These are phyloP conservation scores for Panagrolaimus sp. DNA, from an alignment of 1,140 invertebrate genomes.

Conservation along the genomic window DNA sequence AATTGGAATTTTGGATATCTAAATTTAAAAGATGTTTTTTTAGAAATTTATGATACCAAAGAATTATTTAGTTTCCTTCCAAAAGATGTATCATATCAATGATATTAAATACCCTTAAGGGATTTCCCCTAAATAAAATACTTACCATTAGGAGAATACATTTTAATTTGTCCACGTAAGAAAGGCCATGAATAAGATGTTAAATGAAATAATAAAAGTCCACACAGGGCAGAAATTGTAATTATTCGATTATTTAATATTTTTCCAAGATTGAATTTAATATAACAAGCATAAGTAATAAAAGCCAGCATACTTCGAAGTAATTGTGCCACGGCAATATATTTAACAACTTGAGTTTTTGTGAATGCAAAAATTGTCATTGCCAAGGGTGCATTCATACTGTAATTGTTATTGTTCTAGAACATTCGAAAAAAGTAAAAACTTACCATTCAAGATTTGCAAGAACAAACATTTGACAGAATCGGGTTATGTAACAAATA, in stretches of 20 bases:
- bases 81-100: background rate
- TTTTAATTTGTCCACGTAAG: constrained; percentile 20
- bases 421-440: background rate
- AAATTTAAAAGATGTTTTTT: constrained; percentile 7
- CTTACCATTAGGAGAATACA: constrained; percentile 21
- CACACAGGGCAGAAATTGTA: constrained; percentile 21
- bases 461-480: constrained; percentile 13
- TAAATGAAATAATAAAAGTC: constrained; percentile 31
- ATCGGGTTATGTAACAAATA: background rate
- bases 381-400: constrained; percentile 23
- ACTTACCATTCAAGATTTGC: background rate
- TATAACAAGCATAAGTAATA: constrained; percentile 28
- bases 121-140: constrained; percentile 21
- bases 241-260: constrained; percentile 25
- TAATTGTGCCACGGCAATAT: background rate
- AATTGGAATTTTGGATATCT: background rate
- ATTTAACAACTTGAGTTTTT: constrained; percentile 19
- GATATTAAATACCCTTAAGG: too few species aligned
- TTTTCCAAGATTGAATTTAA: constrained; percentile 36
- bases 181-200: constrained; percentile 42
- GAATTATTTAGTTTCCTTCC: too few species aligned
- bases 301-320: constrained; percentile 24
- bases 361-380: constrained; percentile 45
- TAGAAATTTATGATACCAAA: background rate
- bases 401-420: background rate